Base-by-base conservation (phyloP, 2,113 vertebrate genomes). In the Psettodes erumei region DNA sequence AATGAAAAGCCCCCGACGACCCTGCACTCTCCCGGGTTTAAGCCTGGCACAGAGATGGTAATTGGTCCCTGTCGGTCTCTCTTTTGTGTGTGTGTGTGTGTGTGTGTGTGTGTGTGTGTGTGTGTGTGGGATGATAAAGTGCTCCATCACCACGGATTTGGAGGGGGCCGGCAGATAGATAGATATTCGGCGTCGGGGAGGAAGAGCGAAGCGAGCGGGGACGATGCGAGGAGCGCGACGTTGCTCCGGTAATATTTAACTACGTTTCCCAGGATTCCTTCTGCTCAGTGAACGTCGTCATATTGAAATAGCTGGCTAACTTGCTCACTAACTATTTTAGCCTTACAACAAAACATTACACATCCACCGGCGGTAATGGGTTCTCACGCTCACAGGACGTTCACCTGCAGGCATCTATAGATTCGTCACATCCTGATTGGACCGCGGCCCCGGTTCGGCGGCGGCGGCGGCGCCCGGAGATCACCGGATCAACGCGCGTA, bases 11-110 rank as follows among this genome's bases (percentile, higher is more conserved):
- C 23, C 3, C 54, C 58, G 69, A 68, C 37, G 15, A 74, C 62
- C 53, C 5, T 1, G 32, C 45, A 54, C 72, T 84, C 87, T 82
- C 72, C 43, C 54, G 79, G 82, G 42, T 75, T 79, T 71, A 28
- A 73, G 55, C 69, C 69, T 81, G 60, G 11, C 47, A 11, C 66
- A n/a, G 30, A 50, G 71, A 83, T 58, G 70, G 47, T 86, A 88
- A 88, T 89, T 86, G 79, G 82, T 75, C 84, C 51, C 75, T 6
- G 28, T 79, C 72, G 79, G n/a, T 54, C 48, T 63, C 5, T n/a
- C n/a, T n/a, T n/a, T n/a, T 45, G 43, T 45, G 18, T n/a, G 38
- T 40, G 38, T 63, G 64, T 68, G 73, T 68, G 75, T 71, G 75
- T 59, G 75, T 45, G 43, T 45, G 18, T n/a, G 38, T 40, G 38